Evolutionary conservation across 2,113 vertebrate species (phyloP).

Genomic region (Verasper variegatus): DNA sequence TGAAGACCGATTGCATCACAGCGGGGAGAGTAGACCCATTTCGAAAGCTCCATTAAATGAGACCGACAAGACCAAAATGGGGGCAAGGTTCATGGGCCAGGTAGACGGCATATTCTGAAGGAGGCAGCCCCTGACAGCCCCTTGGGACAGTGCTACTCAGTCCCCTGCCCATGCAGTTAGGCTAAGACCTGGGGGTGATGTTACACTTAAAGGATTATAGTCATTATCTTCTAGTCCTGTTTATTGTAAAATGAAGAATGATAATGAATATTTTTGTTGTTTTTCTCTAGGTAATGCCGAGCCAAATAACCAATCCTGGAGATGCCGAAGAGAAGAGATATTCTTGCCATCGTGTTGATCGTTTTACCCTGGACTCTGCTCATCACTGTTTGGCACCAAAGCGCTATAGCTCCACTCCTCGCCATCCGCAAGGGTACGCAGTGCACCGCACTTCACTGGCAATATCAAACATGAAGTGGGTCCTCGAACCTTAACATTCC

Average conservation of each 20-base stretch:
- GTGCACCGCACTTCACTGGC: conserved; percentile 30
- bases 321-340: conserved; percentile 99
- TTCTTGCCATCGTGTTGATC: conserved; percentile 98
- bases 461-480: conserved; percentile 47
- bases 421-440: conserved; percentile 93
- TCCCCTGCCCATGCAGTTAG: too few species aligned
- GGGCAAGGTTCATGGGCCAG: too few species aligned
- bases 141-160: too few species aligned
- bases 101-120: too few species aligned
- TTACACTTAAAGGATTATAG: not conserved
- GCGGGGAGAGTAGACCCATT: too few species aligned
- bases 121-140: too few species aligned
- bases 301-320: conserved; percentile 96
- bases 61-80: too few species aligned
- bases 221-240: not conserved
- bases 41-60: too few species aligned
- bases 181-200: too few species aligned
- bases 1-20: too few species aligned
- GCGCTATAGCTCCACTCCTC: conserved; percentile 93
- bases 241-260: not conserved
- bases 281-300: conserved; percentile 92
- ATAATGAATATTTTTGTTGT: not conserved
- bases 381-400: conserved; percentile 99
- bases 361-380: conserved; percentile 99
- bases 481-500: conserved; percentile 52